phyloP scores from a whole-genome alignment of 1,140 invertebrate species.

The Condylostylus longicornis region DNA sequence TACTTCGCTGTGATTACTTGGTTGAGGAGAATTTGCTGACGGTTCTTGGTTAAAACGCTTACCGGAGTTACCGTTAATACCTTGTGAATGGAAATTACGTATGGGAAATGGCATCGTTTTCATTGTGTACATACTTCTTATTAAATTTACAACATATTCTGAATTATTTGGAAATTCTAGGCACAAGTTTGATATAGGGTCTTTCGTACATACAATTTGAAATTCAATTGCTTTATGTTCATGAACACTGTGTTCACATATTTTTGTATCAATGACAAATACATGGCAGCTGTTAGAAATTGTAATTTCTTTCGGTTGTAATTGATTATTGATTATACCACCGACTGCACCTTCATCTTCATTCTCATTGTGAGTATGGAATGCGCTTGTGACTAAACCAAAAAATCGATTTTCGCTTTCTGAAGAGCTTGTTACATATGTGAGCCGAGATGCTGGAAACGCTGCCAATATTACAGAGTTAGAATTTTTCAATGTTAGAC shows the following conservation, averaged over 20 bases:
- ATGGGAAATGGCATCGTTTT: slow-evolving; percentile 27
- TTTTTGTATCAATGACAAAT: slow-evolving; percentile 78
- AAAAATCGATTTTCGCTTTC: slow-evolving; percentile 85
- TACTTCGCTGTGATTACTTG: slow-evolving; percentile 62
- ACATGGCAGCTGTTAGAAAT: slow-evolving; percentile 87
- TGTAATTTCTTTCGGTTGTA: slow-evolving; percentile 29
- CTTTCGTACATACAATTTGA: slow-evolving; percentile 58
- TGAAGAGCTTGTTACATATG: slow-evolving; percentile 77
- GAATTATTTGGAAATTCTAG: slow-evolving; percentile 81
- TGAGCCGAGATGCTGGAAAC: slow-evolving; percentile 71
- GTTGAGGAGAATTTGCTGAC: slow-evolving; percentile 58
- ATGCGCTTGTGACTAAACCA: slow-evolving; percentile 72
- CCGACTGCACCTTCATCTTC: slow-evolving; percentile 12
- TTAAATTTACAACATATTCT: slow-evolving; percentile 64
- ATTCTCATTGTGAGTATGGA: slow-evolving; percentile 33
- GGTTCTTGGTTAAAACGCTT: slow-evolving; percentile 7
- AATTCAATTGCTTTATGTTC: slow-evolving; percentile 57
- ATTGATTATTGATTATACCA: not conserved
- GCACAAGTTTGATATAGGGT: slow-evolving; percentile 52
- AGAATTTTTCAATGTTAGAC: slow-evolving; percentile 56
- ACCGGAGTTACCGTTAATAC: slow-evolving; percentile 12
- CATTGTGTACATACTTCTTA: slow-evolving; percentile 49
- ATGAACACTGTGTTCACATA: slow-evolving; percentile 69
- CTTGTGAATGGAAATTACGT: slow-evolving; percentile 15
- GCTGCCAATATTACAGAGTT: slow-evolving; percentile 51